Evolutionary conservation across 2,888 invertebrate genomes (phyloP).

Genomic region (Lasiommata megera): DNA sequence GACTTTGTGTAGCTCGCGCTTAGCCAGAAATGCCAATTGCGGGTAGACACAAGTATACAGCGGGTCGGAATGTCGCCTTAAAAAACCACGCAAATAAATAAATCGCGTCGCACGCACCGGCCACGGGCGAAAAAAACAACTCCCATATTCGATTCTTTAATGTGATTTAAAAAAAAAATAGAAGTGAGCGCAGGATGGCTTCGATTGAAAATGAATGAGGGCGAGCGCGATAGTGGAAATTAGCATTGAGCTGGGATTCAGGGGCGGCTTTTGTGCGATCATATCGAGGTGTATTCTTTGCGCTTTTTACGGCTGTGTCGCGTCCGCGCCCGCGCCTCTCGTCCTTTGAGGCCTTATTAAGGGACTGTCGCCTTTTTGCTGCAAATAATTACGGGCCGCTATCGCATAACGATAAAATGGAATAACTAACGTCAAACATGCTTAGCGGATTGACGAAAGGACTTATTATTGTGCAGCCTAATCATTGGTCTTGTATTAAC

Average conservation of each 20-base stretch:
- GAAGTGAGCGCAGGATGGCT: conserved; percentile 72
- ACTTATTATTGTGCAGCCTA: background rate
- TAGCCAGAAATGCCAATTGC: conserved; percentile 80
- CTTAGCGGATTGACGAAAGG: background rate
- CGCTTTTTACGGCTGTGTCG: conserved; percentile 73
- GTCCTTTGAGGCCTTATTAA: conserved; percentile 71
- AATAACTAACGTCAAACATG: background rate
- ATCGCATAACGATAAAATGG: conserved; percentile 1
- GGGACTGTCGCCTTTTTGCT: conserved; percentile 72
- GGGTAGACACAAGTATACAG: conserved; percentile 81
- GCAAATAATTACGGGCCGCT: conserved; percentile 66
- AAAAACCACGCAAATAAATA: conserved; percentile 80
- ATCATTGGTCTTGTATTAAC: too few relatives aligned
- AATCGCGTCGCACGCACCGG: conserved; percentile 78
- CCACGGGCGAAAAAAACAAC: conserved; percentile 72
- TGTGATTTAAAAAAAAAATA: conserved; percentile 80
- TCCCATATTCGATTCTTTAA: conserved; percentile 81
- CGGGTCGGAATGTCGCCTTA: conserved; percentile 79
- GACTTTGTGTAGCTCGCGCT: conserved; percentile 79
- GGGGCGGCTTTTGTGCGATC: conserved; percentile 81
- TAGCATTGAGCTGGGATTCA: conserved; percentile 81
- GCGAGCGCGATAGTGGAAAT: conserved; percentile 81
- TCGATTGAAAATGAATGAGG: conserved; percentile 82
- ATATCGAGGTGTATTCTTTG: conserved; percentile 82
- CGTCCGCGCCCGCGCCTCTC: conserved; percentile 45